These are phyloP conservation scores for Nibea coibor DNA, from an alignment of 2,113 vertebrate species.

Conservation along the genomic window DNA sequence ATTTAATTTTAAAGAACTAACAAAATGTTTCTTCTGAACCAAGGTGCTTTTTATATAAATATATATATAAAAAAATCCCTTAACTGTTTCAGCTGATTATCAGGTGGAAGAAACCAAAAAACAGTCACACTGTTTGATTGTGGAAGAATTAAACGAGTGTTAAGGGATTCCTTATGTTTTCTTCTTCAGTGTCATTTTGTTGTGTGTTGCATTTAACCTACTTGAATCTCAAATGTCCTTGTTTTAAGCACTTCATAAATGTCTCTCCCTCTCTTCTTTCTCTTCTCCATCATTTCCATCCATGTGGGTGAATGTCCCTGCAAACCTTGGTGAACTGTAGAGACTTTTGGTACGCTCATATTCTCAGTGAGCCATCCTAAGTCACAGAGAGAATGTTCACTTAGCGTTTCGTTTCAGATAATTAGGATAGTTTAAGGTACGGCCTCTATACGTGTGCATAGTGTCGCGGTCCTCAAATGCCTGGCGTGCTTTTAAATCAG, in stretches of 20 bases:
- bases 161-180: slow-evolving; percentile 19
- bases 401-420: not conserved
- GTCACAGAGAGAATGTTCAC: slow-evolving; percentile 77
- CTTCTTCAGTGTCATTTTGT: slow-evolving; percentile 62
- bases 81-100: not conserved
- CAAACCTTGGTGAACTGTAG: slow-evolving; percentile 90
- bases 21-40: not conserved
- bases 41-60: not conserved
- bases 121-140: not conserved
- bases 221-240: slow-evolving; percentile 69
- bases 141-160: not conserved
- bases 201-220: slow-evolving; percentile 62
- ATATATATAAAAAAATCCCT: no score
- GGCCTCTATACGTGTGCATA: not conserved
- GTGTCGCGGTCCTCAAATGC: not conserved
- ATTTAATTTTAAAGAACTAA: not conserved
- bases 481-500: slow-evolving; percentile 7
- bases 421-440: not conserved
- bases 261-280: slow-evolving; percentile 82
- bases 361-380: slow-evolving; percentile 85
- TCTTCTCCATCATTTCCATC: slow-evolving; percentile 88
- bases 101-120: not conserved
- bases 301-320: slow-evolving; percentile 90
- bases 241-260: slow-evolving; percentile 77
- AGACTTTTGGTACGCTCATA: slow-evolving; percentile 90